Base-by-base conservation (phyloP, 2,888 invertebrate genomes). In the Andrena flavipes region DNA sequence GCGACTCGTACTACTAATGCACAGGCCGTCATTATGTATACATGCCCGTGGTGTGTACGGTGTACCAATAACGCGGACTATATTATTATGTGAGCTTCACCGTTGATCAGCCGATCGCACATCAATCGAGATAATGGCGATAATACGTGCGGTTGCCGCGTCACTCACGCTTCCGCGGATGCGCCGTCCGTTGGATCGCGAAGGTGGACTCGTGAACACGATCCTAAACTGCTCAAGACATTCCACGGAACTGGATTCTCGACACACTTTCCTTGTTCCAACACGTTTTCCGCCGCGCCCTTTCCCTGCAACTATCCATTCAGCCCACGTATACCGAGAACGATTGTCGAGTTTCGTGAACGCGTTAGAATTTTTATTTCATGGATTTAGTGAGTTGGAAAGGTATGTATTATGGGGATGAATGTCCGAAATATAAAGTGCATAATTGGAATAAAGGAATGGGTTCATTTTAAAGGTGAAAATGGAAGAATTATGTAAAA, bases 91-190 rank as follows among this genome's bases (percentile, higher is more conserved):
- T 63, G 29, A 29, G 75, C 69, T 49, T 51, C 67, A 51, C 16
- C 74, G 70, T 79, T 79, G 80, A 76, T 70, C 82, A 60, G 64
- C 64, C 76, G 79, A 84, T 88, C 70, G 80, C 23, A 68, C 84
- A 76, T 69, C 81, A 84, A 88, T 88, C 80, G 79, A 76, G 79
- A 86, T 86, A 88, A 87, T 88, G 78, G 76, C 64, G 77, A 75
- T 80, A 87, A 84, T 73, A 63, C 23, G 59, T 54, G 69, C 23
- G 63, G 54, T 42, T 72, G 67, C 8, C 4, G 33, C 33, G 30
- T 68, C 60, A 33, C 74, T 72, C 33, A 29, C 75, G 65, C 68
- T 56, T 29, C 63, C 35, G 30, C 73, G 48, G 60, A 60, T 60
- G 35, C 23, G 49, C 23, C 2, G 56, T 26, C 23, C 23, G 56